Percentiles rank a stretch among this genome's conserved stretches.
Evolutionary conservation across 1,140 invertebrate species (phyloP).

Genomic region (Pseudomyrmex pallidus): DNA sequence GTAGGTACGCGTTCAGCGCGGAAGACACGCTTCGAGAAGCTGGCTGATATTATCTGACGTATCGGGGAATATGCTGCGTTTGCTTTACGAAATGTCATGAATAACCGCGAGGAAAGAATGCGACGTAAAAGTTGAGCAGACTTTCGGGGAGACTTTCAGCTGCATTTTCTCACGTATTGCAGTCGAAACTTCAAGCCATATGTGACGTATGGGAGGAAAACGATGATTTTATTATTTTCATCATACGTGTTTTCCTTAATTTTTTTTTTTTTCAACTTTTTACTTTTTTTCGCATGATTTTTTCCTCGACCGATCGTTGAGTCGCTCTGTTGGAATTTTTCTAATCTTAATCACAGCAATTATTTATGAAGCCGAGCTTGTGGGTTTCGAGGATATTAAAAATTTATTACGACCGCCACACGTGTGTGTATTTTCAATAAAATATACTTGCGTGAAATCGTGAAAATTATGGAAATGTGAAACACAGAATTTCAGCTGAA

Average conservation of each 20-base stretch:
- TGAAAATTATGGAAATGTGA: too few species aligned
- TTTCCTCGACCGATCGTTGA: too few species aligned
- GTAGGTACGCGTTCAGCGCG: not conserved
- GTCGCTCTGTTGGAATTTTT: too few species aligned
- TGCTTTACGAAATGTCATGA: constrained; percentile 17
- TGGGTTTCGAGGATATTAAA: too few species aligned
- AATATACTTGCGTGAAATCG: too few species aligned
- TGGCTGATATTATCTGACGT: constrained; percentile 11
- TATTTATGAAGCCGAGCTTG: too few species aligned
- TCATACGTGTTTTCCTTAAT: not conserved
- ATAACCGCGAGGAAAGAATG: constrained; percentile 18
- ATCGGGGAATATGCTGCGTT: constrained; percentile 9
- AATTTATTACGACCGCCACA: too few species aligned
- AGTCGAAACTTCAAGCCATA: too few species aligned
- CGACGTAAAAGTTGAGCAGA: constrained; percentile 2
- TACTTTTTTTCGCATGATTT: too few species aligned
- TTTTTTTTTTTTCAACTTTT: not conserved
- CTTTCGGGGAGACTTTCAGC: not conserved
- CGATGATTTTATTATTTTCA: not conserved
- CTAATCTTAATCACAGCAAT: too few species aligned
- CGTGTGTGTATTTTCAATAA: too few species aligned
- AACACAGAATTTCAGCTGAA: constrained; percentile 1
- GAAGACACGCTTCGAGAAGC: constrained; percentile 1
- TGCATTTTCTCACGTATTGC: not conserved
- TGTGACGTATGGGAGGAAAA: too few species aligned